phyloP scores from a whole-genome alignment of 2,888 invertebrate genomes.

The Anodontia alba region DNA sequence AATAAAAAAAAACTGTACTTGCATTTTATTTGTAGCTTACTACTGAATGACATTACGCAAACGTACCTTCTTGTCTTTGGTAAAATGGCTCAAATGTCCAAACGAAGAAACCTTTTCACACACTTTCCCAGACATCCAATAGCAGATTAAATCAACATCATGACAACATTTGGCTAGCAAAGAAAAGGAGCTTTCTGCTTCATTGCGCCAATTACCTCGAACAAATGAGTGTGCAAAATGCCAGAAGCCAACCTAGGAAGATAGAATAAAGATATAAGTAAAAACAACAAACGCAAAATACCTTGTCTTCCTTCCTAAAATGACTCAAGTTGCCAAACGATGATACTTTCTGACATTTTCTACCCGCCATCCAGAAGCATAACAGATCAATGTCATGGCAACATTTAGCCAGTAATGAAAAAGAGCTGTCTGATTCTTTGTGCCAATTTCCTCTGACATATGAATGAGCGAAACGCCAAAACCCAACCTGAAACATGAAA shows the following conservation, averaged over 20 bases:
- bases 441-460: slow-evolving; percentile 85
- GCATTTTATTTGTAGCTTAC: too few relatives aligned
- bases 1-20: too few relatives aligned
- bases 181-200: slow-evolving; percentile 82
- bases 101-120: slow-evolving; percentile 82
- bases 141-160: slow-evolving; percentile 85
- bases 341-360: slow-evolving; percentile 78
- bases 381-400: slow-evolving; percentile 86
- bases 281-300: slow-evolving; percentile 27
- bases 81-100: slow-evolving; percentile 83
- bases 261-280: neutral
- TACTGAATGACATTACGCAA: too few relatives aligned
- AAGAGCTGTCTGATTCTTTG: slow-evolving; percentile 82
- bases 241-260: slow-evolving; percentile 82
- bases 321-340: slow-evolving; percentile 84
- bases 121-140: slow-evolving; percentile 82
- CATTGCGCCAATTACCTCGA: slow-evolving; percentile 85
- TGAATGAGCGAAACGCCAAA: slow-evolving; percentile 85
- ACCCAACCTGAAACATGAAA: slow-evolving; percentile 80
- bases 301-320: slow-evolving; percentile 83
- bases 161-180: slow-evolving; percentile 85
- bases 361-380: slow-evolving; percentile 82
- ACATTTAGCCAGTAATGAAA: slow-evolving; percentile 85
- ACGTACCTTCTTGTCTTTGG: slow-evolving; percentile 80
- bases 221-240: slow-evolving; percentile 86